Base-by-base conservation (phyloP, 2,113 vertebrate species). In the Chrysochloris asiatica region DNA sequence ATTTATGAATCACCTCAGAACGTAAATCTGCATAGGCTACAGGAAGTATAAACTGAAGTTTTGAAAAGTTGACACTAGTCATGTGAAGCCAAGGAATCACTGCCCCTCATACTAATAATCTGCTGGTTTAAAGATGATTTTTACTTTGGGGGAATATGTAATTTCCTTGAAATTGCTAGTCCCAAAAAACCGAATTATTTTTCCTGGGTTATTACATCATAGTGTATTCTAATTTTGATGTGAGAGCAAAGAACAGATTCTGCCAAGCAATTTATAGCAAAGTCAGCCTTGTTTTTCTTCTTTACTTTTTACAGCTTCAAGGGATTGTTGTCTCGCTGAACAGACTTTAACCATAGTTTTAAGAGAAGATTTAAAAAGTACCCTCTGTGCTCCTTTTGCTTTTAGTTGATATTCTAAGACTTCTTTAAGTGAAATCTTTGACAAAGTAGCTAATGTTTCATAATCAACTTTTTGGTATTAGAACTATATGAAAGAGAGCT, bases 111-210 rank as follows among this genome's bases (percentile, higher is more conserved):
- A 71, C 86, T 86, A 82, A 91, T 76, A 89, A 50, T 75, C 52
- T 52, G 1, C 59, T n/a, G 11, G 38, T 84, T 91, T 63, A 72
- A 86, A 12, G 78, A 28, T 89, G 77, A 83, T 80, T 83, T 94
- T 75, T 81, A 72, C 24, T 93, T 94, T 91, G 10, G 86, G 45
- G 61, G 50, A 90, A 83, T 91, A 59, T 92, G 69, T 85, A 78
- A 92, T 95, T 96, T 94, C 21, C 80, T 92, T 87, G 82, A 72
- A 94, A 89, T 94, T 87, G 47, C 73, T 93, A 47, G 67, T 92
- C 61, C 87, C 65, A 85, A 56, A 65, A 87, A 83, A 69, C 56
- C 16, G 36, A 28, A 21, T 84, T 93, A 54, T 87, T 95, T 95
- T 94, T 88, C 69, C 67, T 94, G n/a, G 43, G 38, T 90, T 95